phyloP scores from a whole-genome alignment of 2,797 vertebrate genomes.

The Sebastes hopkinsi region DNA sequence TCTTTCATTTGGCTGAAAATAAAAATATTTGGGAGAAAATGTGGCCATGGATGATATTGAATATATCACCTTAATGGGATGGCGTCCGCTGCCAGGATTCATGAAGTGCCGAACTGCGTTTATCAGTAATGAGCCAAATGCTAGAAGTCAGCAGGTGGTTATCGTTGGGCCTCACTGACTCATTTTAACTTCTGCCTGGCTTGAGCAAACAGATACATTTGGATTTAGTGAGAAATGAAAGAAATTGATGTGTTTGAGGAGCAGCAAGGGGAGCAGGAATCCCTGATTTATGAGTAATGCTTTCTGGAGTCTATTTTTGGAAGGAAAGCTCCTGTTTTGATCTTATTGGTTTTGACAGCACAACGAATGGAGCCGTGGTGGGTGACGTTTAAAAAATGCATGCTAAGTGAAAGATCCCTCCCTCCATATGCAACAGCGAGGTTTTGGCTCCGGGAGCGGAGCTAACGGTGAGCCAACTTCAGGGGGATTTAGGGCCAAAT shows the following conservation, averaged over 20 bases:
- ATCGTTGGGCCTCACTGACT: not conserved
- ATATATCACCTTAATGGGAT: not conserved
- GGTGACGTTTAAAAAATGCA: conserved; percentile 56
- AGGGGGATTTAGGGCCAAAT: conserved; percentile 52
- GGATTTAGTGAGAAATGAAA: conserved; percentile 28
- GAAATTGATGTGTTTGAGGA: conserved; percentile 11
- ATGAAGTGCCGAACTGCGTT: not conserved
- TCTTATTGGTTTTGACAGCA: conserved; percentile 70
- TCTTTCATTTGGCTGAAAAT: not conserved
- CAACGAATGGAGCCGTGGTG: conserved; percentile 39
- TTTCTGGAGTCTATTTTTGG: conserved; percentile 67
- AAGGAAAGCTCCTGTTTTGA: conserved; percentile 48
- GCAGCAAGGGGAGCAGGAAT: conserved; percentile 34
- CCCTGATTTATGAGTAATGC: conserved; percentile 63
- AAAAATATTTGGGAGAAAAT: not conserved
- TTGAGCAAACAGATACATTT: conserved; percentile 14
- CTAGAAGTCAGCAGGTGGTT: not conserved
- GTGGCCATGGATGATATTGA: not conserved
- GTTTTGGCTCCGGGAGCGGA: conserved; percentile 47
- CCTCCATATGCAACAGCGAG: conserved; percentile 36
- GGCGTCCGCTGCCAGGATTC: not conserved
- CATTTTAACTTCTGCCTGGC: conserved; percentile 9
- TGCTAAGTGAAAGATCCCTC: conserved; percentile 48
- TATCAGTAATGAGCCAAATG: not conserved
- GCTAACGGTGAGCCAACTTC: conserved; percentile 33